phyloP scores from a whole-genome alignment of 2,797 vertebrate species.

The Mallotus villosus region DNA sequence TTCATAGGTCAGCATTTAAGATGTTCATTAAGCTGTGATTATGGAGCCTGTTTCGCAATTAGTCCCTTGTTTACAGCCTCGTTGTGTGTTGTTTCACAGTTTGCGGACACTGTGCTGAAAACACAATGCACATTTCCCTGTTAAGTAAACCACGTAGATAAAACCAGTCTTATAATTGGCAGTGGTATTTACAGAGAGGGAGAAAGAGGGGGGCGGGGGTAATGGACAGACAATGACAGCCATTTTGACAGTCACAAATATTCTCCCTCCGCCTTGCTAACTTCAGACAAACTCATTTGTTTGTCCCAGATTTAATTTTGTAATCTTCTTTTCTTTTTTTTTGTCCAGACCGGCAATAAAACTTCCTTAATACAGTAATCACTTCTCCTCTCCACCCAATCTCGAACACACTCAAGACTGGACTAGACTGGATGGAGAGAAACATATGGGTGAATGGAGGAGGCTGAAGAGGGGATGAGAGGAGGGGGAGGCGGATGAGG shows the following conservation, averaged over 20 bases:
- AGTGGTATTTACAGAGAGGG: slow-evolving; percentile 17
- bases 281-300: slow-evolving; percentile 39
- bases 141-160: slow-evolving; percentile 42
- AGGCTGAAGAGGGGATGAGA: not conserved
- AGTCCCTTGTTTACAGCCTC: slow-evolving; percentile 22
- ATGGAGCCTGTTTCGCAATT: slow-evolving; percentile 30
- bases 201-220: slow-evolving; percentile 10
- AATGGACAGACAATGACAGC: slow-evolving; percentile 27
- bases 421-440: not conserved
- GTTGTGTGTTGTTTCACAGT: slow-evolving; percentile 27
- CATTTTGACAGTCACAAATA: slow-evolving; percentile 33
- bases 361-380: slow-evolving; percentile 33
- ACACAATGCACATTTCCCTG: slow-evolving; percentile 10
- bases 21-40: slow-evolving; percentile 44
- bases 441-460: not conserved
- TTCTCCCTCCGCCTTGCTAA: slow-evolving; percentile 10
- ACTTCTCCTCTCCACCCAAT: slow-evolving; percentile 18
- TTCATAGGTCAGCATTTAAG: slow-evolving; percentile 56
- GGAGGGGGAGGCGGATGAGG: not conserved
- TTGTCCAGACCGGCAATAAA: slow-evolving; percentile 24
- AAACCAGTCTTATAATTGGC: slow-evolving; percentile 26
- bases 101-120: slow-evolving; percentile 28
- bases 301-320: slow-evolving; percentile 44
- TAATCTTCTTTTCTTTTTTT: slow-evolving; percentile 20
- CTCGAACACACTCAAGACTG: slow-evolving; percentile 5